Conservation (phyloP, 2,113 vertebrate genomes). For the Epinephelus fuscoguttatus region DNA sequence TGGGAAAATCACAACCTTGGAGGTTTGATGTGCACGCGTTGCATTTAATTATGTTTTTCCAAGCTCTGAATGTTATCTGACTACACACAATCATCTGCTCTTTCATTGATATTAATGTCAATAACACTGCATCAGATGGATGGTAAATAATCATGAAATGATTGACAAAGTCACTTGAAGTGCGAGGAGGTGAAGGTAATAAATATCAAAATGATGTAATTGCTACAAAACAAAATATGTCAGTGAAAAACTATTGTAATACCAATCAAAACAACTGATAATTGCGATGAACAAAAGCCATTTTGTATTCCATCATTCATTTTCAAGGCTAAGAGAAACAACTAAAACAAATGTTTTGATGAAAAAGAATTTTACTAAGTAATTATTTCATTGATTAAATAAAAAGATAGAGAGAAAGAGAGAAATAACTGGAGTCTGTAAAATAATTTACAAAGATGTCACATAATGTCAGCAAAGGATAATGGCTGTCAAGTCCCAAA, state of each 20-base stretch:
- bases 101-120: slow-evolving; percentile 24
- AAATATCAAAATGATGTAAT: slow-evolving; percentile 4
- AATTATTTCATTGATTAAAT: neutral
- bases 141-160: neutral
- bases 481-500: neutral
- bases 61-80: slow-evolving; percentile 10
- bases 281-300: neutral
- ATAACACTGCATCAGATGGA: slow-evolving; percentile 25
- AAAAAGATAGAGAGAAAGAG: neutral
- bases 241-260: neutral
- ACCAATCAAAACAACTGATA: neutral
- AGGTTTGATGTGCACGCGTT: slow-evolving; percentile 25
- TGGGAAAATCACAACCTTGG: slow-evolving; percentile 64
- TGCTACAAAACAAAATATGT: neutral
- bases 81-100: slow-evolving; percentile 9
- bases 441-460: neutral
- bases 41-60: slow-evolving; percentile 57
- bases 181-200: neutral
- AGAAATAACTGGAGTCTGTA: neutral
- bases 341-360: neutral
- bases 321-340: neutral
- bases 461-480: neutral
- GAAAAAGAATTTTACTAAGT: neutral
- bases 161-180: slow-evolving; percentile 6
- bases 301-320: neutral